phyloP scores from a whole-genome alignment of 2,113 vertebrate genomes.

The Tyto alba region DNA sequence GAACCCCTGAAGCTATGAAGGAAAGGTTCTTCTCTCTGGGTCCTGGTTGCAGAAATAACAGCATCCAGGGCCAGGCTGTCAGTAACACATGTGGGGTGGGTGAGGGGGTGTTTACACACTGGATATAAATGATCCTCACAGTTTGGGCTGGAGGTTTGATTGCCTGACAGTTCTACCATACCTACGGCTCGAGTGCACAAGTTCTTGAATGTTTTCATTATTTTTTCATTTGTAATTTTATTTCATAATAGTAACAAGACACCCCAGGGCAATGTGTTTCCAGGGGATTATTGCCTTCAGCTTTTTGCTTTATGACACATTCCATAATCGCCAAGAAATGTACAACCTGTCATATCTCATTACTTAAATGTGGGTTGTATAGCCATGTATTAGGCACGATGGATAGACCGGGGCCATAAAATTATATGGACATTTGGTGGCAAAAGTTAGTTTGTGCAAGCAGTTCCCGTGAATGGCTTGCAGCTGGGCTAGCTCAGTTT shows the following conservation, averaged over 20 bases:
- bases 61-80: not conserved
- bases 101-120: not conserved
- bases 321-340: constrained; percentile 28
- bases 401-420: constrained; percentile 42
- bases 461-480: not conserved
- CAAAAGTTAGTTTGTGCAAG: not conserved
- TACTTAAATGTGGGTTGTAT: not conserved
- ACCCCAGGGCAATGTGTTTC: not conserved
- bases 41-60: not conserved
- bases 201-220: not conserved
- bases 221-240: constrained; percentile 15
- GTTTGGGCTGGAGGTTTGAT: not conserved
- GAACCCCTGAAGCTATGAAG: not conserved
- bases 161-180: not conserved
- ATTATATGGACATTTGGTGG: constrained; percentile 21
- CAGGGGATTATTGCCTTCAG: constrained; percentile 57
- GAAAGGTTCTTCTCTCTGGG: not conserved
- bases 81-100: not conserved
- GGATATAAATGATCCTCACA: not conserved
- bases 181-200: not conserved
- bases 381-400: not conserved
- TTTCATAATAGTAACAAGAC: constrained; percentile 30
- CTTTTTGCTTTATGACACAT: constrained; percentile 45
- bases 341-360: constrained; percentile 34
- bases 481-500: not conserved